Evolutionary conservation across 2,888 invertebrate species (phyloP).

Genomic region (Sepioteuthis lessoniana): DNA sequence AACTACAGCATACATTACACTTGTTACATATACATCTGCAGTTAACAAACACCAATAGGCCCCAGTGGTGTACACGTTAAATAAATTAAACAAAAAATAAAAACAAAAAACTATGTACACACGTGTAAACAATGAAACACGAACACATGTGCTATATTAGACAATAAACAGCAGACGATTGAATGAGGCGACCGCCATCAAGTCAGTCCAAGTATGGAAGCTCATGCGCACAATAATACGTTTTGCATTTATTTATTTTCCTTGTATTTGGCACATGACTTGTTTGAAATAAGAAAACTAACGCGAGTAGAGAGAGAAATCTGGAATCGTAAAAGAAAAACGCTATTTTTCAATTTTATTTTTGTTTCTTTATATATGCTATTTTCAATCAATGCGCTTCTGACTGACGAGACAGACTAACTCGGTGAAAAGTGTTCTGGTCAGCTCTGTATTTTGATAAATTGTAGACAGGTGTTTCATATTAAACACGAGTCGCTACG

Average conservation of each 20-base stretch:
- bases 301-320: not conserved
- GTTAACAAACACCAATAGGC: too few relatives aligned
- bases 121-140: not conserved
- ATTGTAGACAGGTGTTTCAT: not conserved
- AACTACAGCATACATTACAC: too few relatives aligned
- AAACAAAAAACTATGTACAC: not conserved
- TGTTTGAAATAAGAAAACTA: not conserved
- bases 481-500: too few relatives aligned
- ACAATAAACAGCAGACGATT: slow-evolving; percentile 21
- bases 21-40: too few relatives aligned
- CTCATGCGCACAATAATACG: not conserved
- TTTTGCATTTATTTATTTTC: not conserved
- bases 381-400: too few relatives aligned
- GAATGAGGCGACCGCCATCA: slow-evolving; percentile 7
- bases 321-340: not conserved
- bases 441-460: not conserved
- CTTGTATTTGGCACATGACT: not conserved
- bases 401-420: too few relatives aligned
- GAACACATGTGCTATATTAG: not conserved
- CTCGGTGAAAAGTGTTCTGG: too few relatives aligned
- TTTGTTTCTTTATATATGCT: too few relatives aligned
- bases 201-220: not conserved
- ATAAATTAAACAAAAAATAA: not conserved
- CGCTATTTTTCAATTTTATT: too few relatives aligned
- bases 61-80: not conserved